Conservation (phyloP, 2,797 vertebrate genomes). For the Falco rusticolus region DNA sequence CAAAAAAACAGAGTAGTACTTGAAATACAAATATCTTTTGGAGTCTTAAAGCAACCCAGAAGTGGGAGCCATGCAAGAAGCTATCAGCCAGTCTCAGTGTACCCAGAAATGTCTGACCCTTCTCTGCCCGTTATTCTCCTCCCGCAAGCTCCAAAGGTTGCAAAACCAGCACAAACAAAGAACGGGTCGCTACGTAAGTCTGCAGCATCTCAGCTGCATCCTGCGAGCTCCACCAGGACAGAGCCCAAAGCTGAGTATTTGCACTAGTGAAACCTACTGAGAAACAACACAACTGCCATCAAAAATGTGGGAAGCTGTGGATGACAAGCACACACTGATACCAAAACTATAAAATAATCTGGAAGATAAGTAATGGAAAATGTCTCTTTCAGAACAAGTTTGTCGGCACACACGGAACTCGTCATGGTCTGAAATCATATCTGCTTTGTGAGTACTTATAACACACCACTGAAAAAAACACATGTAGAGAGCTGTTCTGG, state of each 20-base stretch:
- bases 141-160: background rate
- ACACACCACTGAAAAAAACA: background rate
- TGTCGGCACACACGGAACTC: background rate
- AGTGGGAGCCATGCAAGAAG: background rate
- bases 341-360: background rate
- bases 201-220: background rate
- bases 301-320: background rate
- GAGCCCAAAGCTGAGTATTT: background rate
- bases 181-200: accelerated
- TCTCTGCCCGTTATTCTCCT: background rate
- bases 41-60: background rate
- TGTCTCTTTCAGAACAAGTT: background rate
- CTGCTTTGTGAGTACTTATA: background rate
- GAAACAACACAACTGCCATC: background rate
- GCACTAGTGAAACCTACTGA: background rate
- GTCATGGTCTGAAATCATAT: background rate
- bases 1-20: background rate
- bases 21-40: background rate
- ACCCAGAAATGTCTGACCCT: background rate
- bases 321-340: background rate
- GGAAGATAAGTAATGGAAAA: background rate
- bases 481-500: background rate
- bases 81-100: background rate
- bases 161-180: background rate
- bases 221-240: background rate